Conservation (phyloP, 2,797 vertebrate genomes). For the Hybognathus amarus region DNA sequence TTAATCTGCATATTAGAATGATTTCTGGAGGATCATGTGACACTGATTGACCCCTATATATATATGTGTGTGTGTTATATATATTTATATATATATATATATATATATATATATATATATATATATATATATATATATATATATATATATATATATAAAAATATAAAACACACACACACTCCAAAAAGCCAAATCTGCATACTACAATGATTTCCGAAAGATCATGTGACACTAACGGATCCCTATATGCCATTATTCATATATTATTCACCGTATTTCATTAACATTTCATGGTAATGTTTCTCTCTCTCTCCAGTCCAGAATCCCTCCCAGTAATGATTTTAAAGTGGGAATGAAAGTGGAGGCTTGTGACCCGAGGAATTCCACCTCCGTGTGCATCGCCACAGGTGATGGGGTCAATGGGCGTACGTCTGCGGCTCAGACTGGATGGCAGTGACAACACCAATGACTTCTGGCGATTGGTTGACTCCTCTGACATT, state of each 20-base stretch:
- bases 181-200: no score
- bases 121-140: no score
- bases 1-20: no score
- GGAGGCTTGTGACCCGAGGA: constrained; percentile 85
- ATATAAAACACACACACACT: no score
- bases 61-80: no score
- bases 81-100: no score
- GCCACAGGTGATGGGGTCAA: constrained; percentile 82
- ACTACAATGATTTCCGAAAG: neutral
- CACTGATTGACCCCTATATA: no score
- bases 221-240: neutral
- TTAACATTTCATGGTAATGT: neutral
- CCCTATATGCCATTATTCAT: neutral
- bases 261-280: neutral
- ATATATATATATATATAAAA: no score
- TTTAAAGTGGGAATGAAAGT: constrained; percentile 88
- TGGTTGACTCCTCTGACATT: constrained; percentile 85
- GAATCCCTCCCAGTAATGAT: constrained; percentile 81
- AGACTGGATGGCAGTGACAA: constrained; percentile 85
- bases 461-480: constrained; percentile 87
- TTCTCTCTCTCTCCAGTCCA: constrained; percentile 71
- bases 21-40: no score
- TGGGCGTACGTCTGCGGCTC: constrained; percentile 79
- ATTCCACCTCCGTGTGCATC: constrained; percentile 81
- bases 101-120: no score